phyloP scores from a whole-genome alignment of 2,797 vertebrate species.

The Eleutherodactylus coqui region DNA sequence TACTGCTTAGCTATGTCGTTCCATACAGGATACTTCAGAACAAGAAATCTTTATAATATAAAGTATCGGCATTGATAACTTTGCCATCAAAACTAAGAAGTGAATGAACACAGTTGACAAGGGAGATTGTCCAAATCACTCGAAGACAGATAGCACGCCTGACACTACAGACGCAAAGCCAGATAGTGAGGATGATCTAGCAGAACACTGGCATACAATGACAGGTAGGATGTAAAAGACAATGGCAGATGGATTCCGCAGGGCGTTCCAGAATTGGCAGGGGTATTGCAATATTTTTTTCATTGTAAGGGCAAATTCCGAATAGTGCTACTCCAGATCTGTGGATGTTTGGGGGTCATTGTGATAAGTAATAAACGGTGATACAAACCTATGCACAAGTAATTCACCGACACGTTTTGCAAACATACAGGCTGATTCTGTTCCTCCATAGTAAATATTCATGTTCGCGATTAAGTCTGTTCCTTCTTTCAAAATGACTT shows the following conservation, averaged over 20 bases:
- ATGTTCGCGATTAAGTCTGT: conserved; percentile 75
- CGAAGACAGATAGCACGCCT: background rate
- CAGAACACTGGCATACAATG: background rate
- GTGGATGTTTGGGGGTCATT: background rate
- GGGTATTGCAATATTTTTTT: background rate
- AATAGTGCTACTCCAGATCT: background rate
- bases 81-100: background rate
- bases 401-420: conserved; percentile 71
- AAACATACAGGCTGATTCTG: conserved; percentile 73
- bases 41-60: too few species aligned
- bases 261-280: background rate
- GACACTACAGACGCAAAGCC: background rate
- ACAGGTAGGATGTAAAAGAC: background rate
- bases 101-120: background rate
- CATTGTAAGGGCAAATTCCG: background rate
- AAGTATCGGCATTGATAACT: background rate
- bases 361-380: background rate
- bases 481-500: conserved; percentile 72
- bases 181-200: background rate
- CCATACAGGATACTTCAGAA: too few species aligned
- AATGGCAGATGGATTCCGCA: background rate
- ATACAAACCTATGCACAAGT: conserved; percentile 72
- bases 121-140: background rate
- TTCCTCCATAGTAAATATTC: conserved; percentile 79
- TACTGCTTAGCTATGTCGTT: background rate